Conservation (phyloP, 2,888 invertebrate genomes). For the Cactoblastis cactorum region DNA sequence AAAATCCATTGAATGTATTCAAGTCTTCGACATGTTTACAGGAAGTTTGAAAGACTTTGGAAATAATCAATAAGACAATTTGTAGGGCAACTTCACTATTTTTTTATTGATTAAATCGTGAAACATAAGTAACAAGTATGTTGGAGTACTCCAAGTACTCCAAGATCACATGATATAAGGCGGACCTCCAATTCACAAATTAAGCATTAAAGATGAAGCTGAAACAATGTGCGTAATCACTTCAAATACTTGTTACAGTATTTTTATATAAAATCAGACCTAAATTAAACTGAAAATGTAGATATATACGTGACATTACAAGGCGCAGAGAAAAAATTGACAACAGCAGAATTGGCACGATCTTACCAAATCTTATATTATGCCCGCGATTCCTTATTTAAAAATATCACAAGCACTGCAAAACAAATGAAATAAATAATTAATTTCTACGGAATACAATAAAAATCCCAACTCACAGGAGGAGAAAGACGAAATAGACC, state of each 20-base stretch:
- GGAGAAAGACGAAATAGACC: constrained; percentile 73
- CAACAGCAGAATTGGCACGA: constrained; percentile 45
- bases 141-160: neutral
- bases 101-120: neutral
- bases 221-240: neutral
- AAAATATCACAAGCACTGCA: constrained; percentile 49
- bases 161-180: neutral
- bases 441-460: neutral
- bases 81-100: neutral
- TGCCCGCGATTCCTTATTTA: constrained; percentile 35
- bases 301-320: constrained; percentile 37
- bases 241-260: neutral
- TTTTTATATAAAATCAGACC: neutral
- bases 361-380: constrained; percentile 44
- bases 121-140: neutral
- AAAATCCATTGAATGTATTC: too few relatives aligned
- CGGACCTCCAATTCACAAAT: neutral
- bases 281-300: constrained; percentile 23
- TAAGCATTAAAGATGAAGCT: neutral
- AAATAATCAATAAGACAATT: neutral
- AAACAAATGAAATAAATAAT: constrained; percentile 26
- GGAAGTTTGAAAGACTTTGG: neutral
- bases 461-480: constrained; percentile 68
- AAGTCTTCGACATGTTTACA: too few relatives aligned
- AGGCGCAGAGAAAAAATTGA: constrained; percentile 30